phyloP scores from a whole-genome alignment of 2,113 vertebrate species.

The Mus musculus region DNA sequence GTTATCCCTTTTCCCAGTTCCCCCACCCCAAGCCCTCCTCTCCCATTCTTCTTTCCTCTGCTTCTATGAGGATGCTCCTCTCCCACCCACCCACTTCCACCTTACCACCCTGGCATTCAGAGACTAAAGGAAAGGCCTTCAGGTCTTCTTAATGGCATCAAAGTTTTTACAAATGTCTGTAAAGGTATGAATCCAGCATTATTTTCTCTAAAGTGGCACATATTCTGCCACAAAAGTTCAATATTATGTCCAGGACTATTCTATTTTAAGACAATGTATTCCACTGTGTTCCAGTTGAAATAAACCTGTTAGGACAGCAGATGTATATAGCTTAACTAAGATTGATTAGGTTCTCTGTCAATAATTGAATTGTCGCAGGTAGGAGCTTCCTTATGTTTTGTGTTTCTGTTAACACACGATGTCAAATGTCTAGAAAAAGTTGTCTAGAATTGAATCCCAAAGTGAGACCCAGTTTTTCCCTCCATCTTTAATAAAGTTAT shows the following conservation, averaged over 20 bases:
- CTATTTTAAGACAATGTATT: background rate
- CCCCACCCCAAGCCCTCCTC: too few relatives aligned
- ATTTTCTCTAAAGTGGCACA: background rate
- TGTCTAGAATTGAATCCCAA: background rate
- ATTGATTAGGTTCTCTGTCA: background rate
- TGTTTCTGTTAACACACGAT: background rate
- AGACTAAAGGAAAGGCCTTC: too few relatives aligned
- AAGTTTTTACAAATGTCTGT: constrained; percentile 8
- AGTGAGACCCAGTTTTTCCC: background rate
- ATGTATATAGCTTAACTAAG: background rate
- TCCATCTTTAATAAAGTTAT: background rate
- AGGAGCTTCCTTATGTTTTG: background rate
- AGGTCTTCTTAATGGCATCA: background rate
- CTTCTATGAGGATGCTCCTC: too few relatives aligned
- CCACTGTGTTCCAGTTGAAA: too few relatives aligned
- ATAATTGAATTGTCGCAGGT: background rate
- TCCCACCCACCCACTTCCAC: too few relatives aligned
- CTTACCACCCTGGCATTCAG: too few relatives aligned
- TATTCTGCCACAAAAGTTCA: background rate
- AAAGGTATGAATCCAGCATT: background rate
- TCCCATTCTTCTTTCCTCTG: too few relatives aligned
- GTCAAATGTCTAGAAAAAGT: background rate
- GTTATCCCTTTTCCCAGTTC: too few relatives aligned
- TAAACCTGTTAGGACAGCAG: background rate
- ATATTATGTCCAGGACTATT: background rate